Base-by-base conservation (phyloP, 1,140 invertebrate species). In the Manduca sexta region DNA sequence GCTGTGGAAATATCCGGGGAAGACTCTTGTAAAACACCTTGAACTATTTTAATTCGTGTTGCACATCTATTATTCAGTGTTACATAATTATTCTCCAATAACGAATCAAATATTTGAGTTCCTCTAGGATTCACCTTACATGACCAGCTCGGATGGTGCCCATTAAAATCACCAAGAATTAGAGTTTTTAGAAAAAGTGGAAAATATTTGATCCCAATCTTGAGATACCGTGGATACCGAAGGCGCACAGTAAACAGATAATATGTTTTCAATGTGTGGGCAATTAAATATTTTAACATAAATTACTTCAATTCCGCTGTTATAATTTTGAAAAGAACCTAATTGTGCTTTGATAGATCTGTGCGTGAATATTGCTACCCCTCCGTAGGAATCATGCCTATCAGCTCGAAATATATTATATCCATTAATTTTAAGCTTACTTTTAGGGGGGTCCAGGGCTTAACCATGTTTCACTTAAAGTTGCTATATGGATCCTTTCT, bases 361-460 rank as follows among this genome's bases (percentile, higher is more conserved):
- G 29, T 49, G 52, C 8, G 43, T 40, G 7, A 49, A 42, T 10
- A 49, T 42, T 2, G 54, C 60, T 31, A 68, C 45, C 10, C 64
- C 64, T 1, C 65, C 65, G 35, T 56, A 64, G 0, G 52, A 53
- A 13, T 62, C 61, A 6, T 42, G 5, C 13, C 61, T 46, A 37
- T 65, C 62, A n/a, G 52, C 52, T 13, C 61, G 49, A 21, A 49
- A 61, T 8, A n/a, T n/a, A n/a, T n/a, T n/a, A n/a, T n/a, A n/a
- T n/a, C n/a, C n/a, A n/a, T n/a, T n/a, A n/a, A n/a, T 59, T 44
- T 40, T 50, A 61, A 21, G 29, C 10, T 43, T 26, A 60, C 21
- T 7, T 40, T 48, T 13, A 64, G 3, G 11, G 6, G 15, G 13
- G 10, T 46, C 2, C 43, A 1, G 44, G 12, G n/a, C 51, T 48